Percentiles rank a stretch among this genome's conserved stretches.
These are phyloP conservation scores for Semicossyphus pulcher DNA, from an alignment of 2,113 vertebrate species.

Conservation along the genomic window DNA sequence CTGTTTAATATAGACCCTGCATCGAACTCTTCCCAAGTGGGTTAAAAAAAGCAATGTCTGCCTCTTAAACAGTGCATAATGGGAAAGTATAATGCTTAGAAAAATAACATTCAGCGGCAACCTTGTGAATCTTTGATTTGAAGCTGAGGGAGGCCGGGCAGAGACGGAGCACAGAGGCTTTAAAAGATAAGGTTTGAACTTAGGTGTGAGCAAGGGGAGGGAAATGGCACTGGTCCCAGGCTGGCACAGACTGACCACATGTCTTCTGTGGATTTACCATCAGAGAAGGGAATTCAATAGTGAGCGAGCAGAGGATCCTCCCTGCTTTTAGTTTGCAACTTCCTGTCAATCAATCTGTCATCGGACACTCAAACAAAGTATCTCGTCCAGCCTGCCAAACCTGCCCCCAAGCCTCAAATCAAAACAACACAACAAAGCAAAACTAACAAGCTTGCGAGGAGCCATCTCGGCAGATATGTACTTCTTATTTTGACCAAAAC, in stretches of 20 bases:
- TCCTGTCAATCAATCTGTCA: slow-evolving; percentile 8
- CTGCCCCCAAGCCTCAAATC: slow-evolving; percentile 10
- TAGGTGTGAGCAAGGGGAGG: slow-evolving; percentile 9
- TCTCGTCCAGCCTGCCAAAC: background rate
- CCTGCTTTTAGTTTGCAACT: no score
- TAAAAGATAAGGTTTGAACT: no score
- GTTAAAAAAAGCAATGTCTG: slow-evolving; percentile 8
- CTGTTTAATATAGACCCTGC: slow-evolving; percentile 38
- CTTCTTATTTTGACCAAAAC: background rate
- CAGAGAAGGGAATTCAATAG: no score
- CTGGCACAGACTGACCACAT: background rate
- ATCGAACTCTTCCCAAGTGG: slow-evolving; percentile 32
- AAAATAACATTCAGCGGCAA: slow-evolving; percentile 17
- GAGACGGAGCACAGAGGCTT: slow-evolving; percentile 5
- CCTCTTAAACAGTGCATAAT: slow-evolving; percentile 25
- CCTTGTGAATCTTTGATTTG: slow-evolving; percentile 15
- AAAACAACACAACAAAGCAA: no score
- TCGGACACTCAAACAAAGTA: background rate
- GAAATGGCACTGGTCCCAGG: no score
- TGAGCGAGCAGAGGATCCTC: background rate
- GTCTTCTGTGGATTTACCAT: no score
- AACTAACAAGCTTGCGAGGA: background rate
- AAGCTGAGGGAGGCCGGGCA: slow-evolving; percentile 11
- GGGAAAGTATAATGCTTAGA: background rate
- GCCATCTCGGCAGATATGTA: background rate